These are phyloP conservation scores for Nebria salina DNA, from an alignment of 2,888 invertebrate species.

Conservation along the genomic window DNA sequence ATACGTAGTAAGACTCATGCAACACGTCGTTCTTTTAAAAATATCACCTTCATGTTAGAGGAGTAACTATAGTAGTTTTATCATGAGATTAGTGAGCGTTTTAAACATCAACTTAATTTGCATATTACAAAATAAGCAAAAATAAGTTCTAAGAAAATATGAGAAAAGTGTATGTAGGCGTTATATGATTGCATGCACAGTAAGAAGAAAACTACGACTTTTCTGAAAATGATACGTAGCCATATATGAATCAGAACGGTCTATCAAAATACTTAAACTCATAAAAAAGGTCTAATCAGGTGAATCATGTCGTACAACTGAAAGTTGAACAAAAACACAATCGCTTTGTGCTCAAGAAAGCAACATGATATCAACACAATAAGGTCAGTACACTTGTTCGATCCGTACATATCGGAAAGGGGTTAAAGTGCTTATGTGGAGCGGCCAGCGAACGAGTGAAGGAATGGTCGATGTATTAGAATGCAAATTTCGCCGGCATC, in stretches of 20 bases:
- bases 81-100: neutral
- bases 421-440: neutral
- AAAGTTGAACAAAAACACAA: neutral
- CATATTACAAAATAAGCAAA: neutral
- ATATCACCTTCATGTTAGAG: neutral
- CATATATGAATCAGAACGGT: neutral
- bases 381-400: constrained; percentile 1
- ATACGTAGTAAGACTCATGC: neutral
- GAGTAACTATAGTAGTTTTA: neutral
- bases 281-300: neutral
- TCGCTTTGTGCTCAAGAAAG: neutral
- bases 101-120: neutral
- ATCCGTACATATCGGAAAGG: neutral
- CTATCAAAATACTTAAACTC: neutral
- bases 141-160: neutral
- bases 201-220: neutral
- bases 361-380: neutral
- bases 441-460: neutral
- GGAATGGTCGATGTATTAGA: neutral
- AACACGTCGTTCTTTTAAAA: neutral
- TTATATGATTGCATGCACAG: neutral
- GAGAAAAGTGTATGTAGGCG: neutral
- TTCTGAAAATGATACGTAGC: neutral
- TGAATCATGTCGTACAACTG: neutral
- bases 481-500: constrained; percentile 8